These are phyloP conservation scores for Xylocopa sonorina DNA, from an alignment of 1,140 invertebrate genomes.

Conservation along the genomic window DNA sequence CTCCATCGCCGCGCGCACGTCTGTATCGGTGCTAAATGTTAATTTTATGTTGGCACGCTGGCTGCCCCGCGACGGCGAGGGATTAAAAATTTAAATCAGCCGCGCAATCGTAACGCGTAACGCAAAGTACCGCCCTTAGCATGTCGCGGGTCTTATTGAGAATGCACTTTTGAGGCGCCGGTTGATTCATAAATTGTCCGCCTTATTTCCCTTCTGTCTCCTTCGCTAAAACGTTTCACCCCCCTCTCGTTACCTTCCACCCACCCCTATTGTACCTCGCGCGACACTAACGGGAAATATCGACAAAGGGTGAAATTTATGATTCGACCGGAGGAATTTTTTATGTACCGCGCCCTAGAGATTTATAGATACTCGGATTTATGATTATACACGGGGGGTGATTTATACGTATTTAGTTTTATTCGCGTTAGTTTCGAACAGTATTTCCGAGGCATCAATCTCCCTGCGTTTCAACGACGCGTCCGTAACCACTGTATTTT, in stretches of 20 bases:
- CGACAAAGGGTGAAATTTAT: neutral
- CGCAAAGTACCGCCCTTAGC: conserved; percentile 57
- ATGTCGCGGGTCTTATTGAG: conserved; percentile 54
- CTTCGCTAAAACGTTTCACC: too few species aligned
- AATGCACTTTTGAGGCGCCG: conserved; percentile 2
- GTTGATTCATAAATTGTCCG: neutral
- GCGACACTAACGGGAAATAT: too few species aligned
- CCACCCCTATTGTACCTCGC: too few species aligned
- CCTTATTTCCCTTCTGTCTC: neutral
- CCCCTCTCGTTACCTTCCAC: too few species aligned
- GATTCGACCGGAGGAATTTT: neutral
- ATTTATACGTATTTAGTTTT: conserved; percentile 30
- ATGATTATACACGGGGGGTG: neutral
- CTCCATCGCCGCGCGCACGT: conserved; percentile 24
- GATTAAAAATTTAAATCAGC: conserved; percentile 63
- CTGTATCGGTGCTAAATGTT: too few species aligned
- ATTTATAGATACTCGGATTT: neutral
- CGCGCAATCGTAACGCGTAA: conserved; percentile 43
- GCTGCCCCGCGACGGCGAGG: conserved; percentile 8
- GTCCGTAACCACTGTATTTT: conserved; percentile 30
- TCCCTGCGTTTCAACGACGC: conserved; percentile 17
- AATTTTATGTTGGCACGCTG: conserved; percentile 43
- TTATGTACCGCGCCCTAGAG: neutral
- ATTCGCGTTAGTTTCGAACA: conserved; percentile 17
- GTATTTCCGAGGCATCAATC: conserved; percentile 24